These are phyloP conservation scores for Sarcophaga rosellei DNA, from an alignment of 2,888 invertebrate species.

Conservation along the genomic window DNA sequence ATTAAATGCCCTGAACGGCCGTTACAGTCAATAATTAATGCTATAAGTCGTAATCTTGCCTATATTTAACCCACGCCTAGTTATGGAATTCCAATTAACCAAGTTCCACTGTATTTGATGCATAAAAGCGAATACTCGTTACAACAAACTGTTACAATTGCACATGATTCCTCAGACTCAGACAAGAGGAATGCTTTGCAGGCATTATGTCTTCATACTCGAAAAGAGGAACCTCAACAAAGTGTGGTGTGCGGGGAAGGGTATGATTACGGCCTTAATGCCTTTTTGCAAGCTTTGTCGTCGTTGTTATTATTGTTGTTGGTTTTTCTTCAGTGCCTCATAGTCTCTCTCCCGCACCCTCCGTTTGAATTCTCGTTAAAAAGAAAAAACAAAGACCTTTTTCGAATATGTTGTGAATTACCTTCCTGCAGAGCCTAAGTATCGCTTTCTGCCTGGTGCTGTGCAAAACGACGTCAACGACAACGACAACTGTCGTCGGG, in stretches of 20 bases:
- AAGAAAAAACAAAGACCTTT: slow-evolving; percentile 61
- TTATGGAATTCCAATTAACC: slow-evolving; percentile 22
- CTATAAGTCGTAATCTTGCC: no score
- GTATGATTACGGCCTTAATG: slow-evolving; percentile 18
- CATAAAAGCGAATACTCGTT: slow-evolving; percentile 9
- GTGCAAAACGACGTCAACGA: background rate
- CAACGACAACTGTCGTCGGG: background rate
- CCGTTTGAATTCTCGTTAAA: background rate
- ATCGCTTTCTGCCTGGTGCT: slow-evolving; percentile 26
- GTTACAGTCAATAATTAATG: no score
- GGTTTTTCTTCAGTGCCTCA: background rate
- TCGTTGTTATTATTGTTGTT: slow-evolving; percentile 33
- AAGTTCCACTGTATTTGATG: slow-evolving; percentile 50
- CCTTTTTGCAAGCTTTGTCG: background rate
- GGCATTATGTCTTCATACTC: slow-evolving; percentile 57
- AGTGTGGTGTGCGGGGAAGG: background rate
- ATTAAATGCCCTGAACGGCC: no score
- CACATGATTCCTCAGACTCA: slow-evolving; percentile 54
- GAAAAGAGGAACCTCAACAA: background rate
- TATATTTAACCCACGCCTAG: no score
- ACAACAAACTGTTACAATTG: slow-evolving; percentile 62
- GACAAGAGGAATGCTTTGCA: slow-evolving; percentile 51
- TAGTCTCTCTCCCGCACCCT: background rate
- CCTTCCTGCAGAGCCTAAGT: slow-evolving; percentile 43
- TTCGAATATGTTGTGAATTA: slow-evolving; percentile 62